A percentile compares a stretch with the other conserved stretches of the same genome.
Conservation (phyloP, 2,888 invertebrate genomes). For the Bombylius major region DNA sequence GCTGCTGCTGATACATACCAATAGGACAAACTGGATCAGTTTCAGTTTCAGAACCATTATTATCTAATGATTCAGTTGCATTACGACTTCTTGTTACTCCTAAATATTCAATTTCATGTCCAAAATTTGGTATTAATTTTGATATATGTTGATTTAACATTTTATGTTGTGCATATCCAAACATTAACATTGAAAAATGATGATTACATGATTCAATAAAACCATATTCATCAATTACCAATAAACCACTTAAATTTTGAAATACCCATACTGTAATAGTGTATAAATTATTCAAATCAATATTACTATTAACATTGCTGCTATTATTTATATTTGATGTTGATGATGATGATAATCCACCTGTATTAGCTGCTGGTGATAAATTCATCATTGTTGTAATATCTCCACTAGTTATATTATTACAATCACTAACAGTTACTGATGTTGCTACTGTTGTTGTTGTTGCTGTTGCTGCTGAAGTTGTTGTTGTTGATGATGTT, state of each 20-base stretch:
- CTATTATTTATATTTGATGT: constrained; percentile 5
- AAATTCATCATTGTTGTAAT: too few relatives aligned
- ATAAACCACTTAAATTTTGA: constrained; percentile 51
- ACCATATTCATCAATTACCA: constrained; percentile 50
- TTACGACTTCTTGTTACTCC: constrained; percentile 39
- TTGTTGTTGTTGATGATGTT: constrained; percentile 8
- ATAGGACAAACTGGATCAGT: constrained; percentile 19
- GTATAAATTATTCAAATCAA: not conserved
- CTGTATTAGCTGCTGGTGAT: constrained; percentile 6
- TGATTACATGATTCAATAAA: constrained; percentile 52
- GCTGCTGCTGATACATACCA: not conserved
- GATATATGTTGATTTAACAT: constrained; percentile 45
- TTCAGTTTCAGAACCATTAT: constrained; percentile 37
- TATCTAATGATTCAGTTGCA: constrained; percentile 43
- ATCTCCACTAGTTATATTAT: too few relatives aligned
- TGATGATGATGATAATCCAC: not conserved
- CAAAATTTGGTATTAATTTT: constrained; percentile 49
- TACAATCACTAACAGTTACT: not conserved
- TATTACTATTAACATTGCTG: not conserved
- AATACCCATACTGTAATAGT: constrained; percentile 39
- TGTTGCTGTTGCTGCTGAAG: not conserved
- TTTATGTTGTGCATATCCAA: constrained; percentile 48
- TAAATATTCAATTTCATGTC: constrained; percentile 42
- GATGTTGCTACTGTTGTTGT: constrained; percentile 2
- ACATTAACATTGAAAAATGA: constrained; percentile 51